Evolutionary conservation across 2,888 invertebrate species (phyloP).

Genomic region (Dasypolia templi): DNA sequence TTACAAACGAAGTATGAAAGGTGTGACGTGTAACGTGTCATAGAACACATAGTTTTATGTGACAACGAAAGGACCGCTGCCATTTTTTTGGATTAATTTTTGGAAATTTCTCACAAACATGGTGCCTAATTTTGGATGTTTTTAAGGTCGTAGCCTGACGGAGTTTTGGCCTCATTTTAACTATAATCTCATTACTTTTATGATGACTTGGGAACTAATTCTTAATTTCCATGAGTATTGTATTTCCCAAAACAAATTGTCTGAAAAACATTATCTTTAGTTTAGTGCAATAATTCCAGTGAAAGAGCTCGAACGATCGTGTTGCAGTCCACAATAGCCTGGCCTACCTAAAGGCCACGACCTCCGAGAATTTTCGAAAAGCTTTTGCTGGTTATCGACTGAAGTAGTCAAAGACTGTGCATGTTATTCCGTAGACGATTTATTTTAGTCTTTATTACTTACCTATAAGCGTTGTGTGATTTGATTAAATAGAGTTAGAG

Average conservation of each 20-base stretch:
- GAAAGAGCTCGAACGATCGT: conserved; percentile 32
- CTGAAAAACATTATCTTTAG: conserved; percentile 24
- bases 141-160: conserved; percentile 65
- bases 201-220: conserved; percentile 13
- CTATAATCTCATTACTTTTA: conserved; percentile 40
- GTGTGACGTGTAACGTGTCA: conserved; percentile 65
- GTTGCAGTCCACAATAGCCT: conserved; percentile 4
- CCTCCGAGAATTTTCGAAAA: conserved; percentile 54
- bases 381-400: conserved; percentile 74
- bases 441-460: conserved; percentile 71
- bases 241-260: conserved; percentile 26
- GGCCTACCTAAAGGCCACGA: conserved; percentile 45
- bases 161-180: conserved; percentile 30
- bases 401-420: conserved; percentile 79
- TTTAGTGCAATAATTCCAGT: conserved; percentile 57
- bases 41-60: conserved; percentile 57
- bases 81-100: conserved; percentile 72
- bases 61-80: conserved; percentile 78
- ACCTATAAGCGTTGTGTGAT: conserved; percentile 81
- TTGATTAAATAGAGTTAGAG: conserved; percentile 77
- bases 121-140: conserved; percentile 79
- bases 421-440: conserved; percentile 76
- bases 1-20: conserved; percentile 52
- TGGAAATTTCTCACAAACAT: conserved; percentile 68
- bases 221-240: conserved; percentile 8